Evolutionary conservation across 64 coral and sea anemone species (phyloP), one percentile per base, ranked within the genome.

Genomic region (Stichodactyla mertensii): DNA sequence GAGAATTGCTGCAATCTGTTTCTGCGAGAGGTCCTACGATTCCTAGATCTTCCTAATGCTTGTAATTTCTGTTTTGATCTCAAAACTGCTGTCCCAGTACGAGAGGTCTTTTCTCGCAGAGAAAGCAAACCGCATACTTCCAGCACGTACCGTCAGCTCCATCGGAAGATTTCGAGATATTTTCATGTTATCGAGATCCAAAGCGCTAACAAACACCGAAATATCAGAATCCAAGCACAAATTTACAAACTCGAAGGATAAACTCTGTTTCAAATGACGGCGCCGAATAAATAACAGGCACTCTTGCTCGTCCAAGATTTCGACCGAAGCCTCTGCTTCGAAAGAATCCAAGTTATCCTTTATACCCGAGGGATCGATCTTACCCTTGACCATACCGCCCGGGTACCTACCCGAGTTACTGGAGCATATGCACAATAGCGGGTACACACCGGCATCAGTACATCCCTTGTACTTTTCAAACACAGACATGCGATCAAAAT

Each of bases 401-500:
- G 8, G 23, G 22, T 74, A 23, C 8, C 22, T 10, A 16, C 6
- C 5, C 16, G 77, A 26, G 16, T 23, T 54, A 8, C 61, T 51
- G 0, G 89, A 95, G 51, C 93, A 95, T 28, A 95, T 71, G 51
- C 93, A 95, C 16, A 95, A 52, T 77, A 88, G 86, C 3, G 86
- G 60, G 0, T 55, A 36, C 31, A 95, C 89, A 20, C 71, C 89
- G 6, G 58, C 27, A 74, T 91, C 86, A 11, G 86, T 86, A 66
- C 93, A 95, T 52, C 15, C 22, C 27, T 58, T 82, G 55, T 95
- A 95, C 7, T 82, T 95, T 18, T 89, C 93, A 28, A 86, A 95
- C 24, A 91, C 55, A 6, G 93, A 91, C 28, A 95, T 59, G 54
- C 93, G 83, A 80, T 95, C 93, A 59, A 91, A 95, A 64, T 88